These are phyloP conservation scores for Hydraecia micacea DNA, from an alignment of 2,888 invertebrate genomes.

Conservation along the genomic window DNA sequence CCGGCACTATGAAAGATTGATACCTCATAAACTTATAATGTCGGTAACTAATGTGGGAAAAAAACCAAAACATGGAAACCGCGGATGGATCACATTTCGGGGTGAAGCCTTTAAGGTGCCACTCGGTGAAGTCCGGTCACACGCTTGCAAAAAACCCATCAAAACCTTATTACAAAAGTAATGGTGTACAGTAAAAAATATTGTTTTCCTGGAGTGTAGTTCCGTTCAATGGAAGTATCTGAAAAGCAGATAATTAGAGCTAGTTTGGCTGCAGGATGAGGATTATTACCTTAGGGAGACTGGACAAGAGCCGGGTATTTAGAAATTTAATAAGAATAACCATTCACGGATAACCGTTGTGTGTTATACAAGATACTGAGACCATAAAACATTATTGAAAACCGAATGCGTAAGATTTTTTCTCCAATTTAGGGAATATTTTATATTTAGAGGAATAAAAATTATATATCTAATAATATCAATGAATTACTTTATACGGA, in stretches of 20 bases:
- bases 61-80: conserved; percentile 73
- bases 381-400: background rate
- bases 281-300: background rate
- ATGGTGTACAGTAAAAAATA: background rate
- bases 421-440: background rate
- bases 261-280: background rate
- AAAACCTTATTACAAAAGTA: conserved; percentile 11
- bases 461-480: background rate
- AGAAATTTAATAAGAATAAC: background rate
- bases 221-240: conserved; percentile 2
- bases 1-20: conserved; percentile 25
- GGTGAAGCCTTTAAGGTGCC: conserved; percentile 76
- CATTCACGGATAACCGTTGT: background rate
- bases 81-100: conserved; percentile 76
- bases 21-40: conserved; percentile 12
- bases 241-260: background rate
- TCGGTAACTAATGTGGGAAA: conserved; percentile 43
- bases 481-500: background rate
- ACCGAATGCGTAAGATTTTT: background rate
- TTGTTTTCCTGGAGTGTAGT: background rate
- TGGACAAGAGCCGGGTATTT: background rate
- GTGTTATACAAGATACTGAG: background rate
- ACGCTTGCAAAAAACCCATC: conserved; percentile 75
- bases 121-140: conserved; percentile 79
- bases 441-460: background rate